Base-by-base conservation (phyloP, 2,797 vertebrate genomes). In the Crax fasciolata region DNA sequence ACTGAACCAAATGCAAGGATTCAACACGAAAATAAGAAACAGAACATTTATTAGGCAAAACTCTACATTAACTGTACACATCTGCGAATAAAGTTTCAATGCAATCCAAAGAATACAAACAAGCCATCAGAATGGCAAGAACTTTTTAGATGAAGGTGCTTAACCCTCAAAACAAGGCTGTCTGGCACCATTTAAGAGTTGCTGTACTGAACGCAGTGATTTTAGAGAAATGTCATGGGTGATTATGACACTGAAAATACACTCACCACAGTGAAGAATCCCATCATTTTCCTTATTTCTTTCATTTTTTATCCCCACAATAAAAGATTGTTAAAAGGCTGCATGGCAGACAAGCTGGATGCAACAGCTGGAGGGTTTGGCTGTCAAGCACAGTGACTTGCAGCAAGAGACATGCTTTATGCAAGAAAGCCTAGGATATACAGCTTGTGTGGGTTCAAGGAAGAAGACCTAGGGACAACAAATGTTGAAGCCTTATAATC, bases 281-380 rank as follows among this genome's bases (percentile, higher is more conserved):
- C 32, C 59, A 59, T 65, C 81, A 70, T 90, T 95, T 70, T 93
- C 86, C 44, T 72, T 49, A 57, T 83, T 96, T 80, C 62, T 71
- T 68, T 94, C 54, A 48, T 54, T 76, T 95, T 88, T 84, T 12
- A 84, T 77, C 89, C 61, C 91, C 93, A 95, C 79, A 70, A 43
- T 8, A 83, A n/a, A 46, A 91, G 54, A 77, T 59, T 81, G 93
- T 93, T 91, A 95, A 84, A 91, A 91, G 77, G 63, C 66, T 94
- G 92, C 79, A 88, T 20, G 82, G 92, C 89, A 95, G 82, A 96
- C 90, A 87, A 92, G 88, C 87, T 88, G 93, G 79, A 93, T 90
- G 74, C 87, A 96, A 92, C 94, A 96, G 95, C 91, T 97, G 95
- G 94, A 94, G 81, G 89, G 89, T 92, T 94, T 94, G 90, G 80